phyloP scores from a whole-genome alignment of 1,140 invertebrate species.

The Adoxophyes honmai region DNA sequence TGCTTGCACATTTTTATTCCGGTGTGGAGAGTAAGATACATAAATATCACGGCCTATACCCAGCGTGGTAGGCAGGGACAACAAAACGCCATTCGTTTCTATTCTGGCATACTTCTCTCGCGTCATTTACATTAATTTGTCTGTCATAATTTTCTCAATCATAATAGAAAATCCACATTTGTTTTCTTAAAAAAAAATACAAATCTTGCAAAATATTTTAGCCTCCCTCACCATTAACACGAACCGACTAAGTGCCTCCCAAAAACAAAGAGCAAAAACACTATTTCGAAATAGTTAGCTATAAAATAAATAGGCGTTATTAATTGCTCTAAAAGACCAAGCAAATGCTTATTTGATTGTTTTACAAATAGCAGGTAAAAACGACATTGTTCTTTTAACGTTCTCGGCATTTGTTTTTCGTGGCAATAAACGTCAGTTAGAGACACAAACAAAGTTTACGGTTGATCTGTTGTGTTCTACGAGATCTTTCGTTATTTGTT shows the following conservation, averaged over 20 bases:
- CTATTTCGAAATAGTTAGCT: not conserved
- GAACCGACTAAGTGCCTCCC: not conserved
- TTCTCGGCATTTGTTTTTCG: constrained; percentile 2
- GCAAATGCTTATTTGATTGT: not conserved
- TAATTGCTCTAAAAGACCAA: not conserved
- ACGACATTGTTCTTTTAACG: not conserved
- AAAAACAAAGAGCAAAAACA: not conserved
- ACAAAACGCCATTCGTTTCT: no score
- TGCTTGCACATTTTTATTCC: no score
- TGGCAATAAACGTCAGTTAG: constrained; percentile 5
- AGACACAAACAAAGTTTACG: constrained; percentile 12
- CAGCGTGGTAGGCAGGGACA: no score
- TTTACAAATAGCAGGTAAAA: not conserved
- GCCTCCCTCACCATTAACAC: no score
- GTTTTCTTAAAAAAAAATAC: no score
- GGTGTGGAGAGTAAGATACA: no score
- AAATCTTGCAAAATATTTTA: no score
- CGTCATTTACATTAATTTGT: no score
- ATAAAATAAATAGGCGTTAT: not conserved
- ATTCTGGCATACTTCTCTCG: no score
- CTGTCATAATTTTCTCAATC: no score
- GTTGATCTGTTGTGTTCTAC: constrained; percentile 7
- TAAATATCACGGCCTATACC: no score
- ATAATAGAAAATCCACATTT: no score
- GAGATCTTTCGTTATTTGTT: constrained; percentile 11